A percentile compares a stretch with the other conserved stretches of the same genome.
These are phyloP conservation scores for Emydoidea blandingii DNA, from an alignment of 2,797 vertebrate genomes.

Conservation along the genomic window DNA sequence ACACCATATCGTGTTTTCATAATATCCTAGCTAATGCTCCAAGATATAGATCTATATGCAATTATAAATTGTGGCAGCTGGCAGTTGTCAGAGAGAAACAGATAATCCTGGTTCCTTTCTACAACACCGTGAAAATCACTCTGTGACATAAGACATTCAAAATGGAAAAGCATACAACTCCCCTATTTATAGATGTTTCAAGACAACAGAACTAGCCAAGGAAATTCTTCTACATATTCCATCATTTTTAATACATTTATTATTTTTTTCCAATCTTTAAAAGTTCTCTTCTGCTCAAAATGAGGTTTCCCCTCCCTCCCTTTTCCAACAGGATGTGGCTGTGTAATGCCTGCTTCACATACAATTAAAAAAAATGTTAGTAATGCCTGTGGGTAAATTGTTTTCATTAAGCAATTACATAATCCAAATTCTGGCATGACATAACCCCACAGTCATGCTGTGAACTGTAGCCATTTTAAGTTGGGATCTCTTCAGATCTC, in stretches of 20 bases:
- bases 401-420: neutral
- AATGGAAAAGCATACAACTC: slow-evolving; percentile 27
- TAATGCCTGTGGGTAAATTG: fast-evolving
- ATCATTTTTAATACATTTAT: neutral
- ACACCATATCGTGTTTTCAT: neutral
- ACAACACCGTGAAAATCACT: slow-evolving; percentile 8
- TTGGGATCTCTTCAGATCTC: neutral
- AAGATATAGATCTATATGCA: neutral
- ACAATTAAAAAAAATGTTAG: neutral
- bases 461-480: neutral
- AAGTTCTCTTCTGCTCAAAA: neutral
- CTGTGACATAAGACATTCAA: slow-evolving; percentile 17
- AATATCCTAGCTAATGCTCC: neutral
- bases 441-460: neutral
- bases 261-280: neutral
- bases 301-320: neutral
- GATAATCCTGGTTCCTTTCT: neutral
- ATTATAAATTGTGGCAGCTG: slow-evolving; percentile 14
- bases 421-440: neutral
- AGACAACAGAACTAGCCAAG: neutral
- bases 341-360: neutral
- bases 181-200: slow-evolving; percentile 38
- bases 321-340: neutral
- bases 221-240: neutral
- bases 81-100: neutral